Conservation (phyloP, 2,113 vertebrate genomes). For the Alethe castanea region DNA sequence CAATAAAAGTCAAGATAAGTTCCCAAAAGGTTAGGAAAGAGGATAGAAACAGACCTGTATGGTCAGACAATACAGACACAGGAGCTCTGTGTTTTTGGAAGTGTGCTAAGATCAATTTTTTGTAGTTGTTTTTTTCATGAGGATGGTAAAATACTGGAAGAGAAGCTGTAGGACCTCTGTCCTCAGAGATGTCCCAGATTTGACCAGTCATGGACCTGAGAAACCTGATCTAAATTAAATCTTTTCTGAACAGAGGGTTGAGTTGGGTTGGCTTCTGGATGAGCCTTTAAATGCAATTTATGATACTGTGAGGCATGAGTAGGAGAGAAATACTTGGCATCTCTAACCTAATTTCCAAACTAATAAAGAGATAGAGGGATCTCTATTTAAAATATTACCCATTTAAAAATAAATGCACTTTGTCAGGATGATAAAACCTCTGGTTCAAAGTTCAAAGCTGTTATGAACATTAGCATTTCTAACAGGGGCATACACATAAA, state of each 20-base stretch:
- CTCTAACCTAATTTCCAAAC: neutral
- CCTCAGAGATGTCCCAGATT: neutral
- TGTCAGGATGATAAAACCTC: neutral
- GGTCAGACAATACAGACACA: neutral
- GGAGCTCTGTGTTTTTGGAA: neutral
- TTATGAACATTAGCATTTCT: neutral
- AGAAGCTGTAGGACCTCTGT: neutral
- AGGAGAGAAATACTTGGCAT: neutral
- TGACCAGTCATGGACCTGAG: neutral
- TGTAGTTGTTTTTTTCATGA: neutral
- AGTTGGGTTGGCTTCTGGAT: neutral
- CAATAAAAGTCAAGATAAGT: neutral
- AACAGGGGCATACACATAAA: neutral
- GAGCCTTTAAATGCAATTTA: neutral
- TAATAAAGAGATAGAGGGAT: neutral
- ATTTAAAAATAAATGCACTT: neutral
- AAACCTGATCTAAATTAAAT: neutral
- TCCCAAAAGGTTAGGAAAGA: neutral
- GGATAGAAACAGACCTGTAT: neutral
- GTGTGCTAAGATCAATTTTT: accelerated
- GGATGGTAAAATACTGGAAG: neutral
- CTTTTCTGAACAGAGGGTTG: neutral
- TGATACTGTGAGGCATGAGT: neutral
- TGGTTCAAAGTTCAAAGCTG: neutral
- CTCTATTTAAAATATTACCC: neutral